Percentiles rank a stretch among this genome's conserved stretches.
Evolutionary conservation across 2,888 invertebrate species (phyloP).

Genomic region (Sinelater perroti): DNA sequence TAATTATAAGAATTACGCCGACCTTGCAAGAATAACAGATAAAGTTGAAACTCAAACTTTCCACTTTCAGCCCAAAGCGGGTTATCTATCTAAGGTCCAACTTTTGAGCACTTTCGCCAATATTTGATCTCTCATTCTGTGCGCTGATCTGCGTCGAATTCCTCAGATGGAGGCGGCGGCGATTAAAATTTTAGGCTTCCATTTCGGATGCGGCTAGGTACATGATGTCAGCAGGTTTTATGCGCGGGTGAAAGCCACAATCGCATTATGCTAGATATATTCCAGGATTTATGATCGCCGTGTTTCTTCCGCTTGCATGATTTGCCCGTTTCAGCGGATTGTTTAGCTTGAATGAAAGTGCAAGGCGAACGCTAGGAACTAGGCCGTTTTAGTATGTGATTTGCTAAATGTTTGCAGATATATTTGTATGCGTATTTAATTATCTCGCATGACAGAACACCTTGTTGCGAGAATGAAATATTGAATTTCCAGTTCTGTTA

Average conservation of each 20-base stretch:
- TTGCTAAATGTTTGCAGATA: too few relatives aligned
- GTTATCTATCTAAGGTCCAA: conserved; percentile 16
- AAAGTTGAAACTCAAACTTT: conserved; percentile 6
- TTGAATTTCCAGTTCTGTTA: too few relatives aligned
- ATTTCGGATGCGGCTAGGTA: neutral
- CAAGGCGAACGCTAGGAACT: too few relatives aligned
- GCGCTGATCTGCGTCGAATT: conserved; percentile 6
- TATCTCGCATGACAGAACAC: too few relatives aligned
- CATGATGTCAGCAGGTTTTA: conserved; percentile 12
- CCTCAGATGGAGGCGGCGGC: neutral
- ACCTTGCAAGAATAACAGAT: neutral
- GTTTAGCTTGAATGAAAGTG: conserved; percentile 9
- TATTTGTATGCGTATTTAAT: too few relatives aligned
- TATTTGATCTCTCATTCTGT: conserved; percentile 14
- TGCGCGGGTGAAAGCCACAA: conserved; percentile 7
- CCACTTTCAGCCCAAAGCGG: conserved; percentile 1
- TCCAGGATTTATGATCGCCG: conserved; percentile 16
- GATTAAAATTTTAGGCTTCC: conserved; percentile 11
- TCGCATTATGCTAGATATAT: conserved; percentile 20
- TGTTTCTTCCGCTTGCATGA: conserved; percentile 8
- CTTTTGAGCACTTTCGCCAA: conserved; percentile 7
- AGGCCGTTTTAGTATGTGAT: too few relatives aligned
- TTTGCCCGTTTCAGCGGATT: neutral
- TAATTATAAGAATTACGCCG: too few relatives aligned
- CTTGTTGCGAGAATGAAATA: too few relatives aligned